phyloP scores from a whole-genome alignment of 92 coral and sea anemone species.

The Porites cylindrica region DNA sequence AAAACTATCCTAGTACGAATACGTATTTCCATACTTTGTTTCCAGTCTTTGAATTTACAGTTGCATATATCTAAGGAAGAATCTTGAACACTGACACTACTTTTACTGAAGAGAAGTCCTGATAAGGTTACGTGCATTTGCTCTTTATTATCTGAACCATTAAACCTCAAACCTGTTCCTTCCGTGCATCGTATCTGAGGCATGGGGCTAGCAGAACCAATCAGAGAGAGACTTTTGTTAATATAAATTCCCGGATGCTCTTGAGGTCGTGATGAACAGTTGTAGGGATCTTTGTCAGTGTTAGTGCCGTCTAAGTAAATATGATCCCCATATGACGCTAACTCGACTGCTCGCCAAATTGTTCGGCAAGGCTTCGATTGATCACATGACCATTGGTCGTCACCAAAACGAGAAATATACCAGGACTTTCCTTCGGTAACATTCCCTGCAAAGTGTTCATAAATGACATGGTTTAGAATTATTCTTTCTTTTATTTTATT shows the following conservation, averaged over 20 bases:
- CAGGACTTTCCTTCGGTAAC: not conserved
- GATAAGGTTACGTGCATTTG: not conserved
- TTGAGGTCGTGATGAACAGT: slow-evolving; percentile 26
- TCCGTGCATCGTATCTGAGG: slow-evolving; percentile 27
- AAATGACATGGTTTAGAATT: too few species aligned
- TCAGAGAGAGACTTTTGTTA: slow-evolving; percentile 28
- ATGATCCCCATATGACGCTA: not conserved
- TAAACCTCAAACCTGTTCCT: not conserved
- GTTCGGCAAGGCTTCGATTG: slow-evolving; percentile 13
- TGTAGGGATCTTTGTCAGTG: slow-evolving; percentile 39
- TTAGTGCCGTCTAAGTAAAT: slow-evolving; percentile 58
- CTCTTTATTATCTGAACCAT: not conserved
- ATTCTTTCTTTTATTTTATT: too few species aligned
- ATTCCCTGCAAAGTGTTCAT: not conserved
- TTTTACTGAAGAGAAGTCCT: not conserved
- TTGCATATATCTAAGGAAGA: not conserved
- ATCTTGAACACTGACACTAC: not conserved
- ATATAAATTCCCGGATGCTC: slow-evolving; percentile 32
- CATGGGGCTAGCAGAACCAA: not conserved
- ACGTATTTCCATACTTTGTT: not conserved
- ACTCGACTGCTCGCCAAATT: not conserved
- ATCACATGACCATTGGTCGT: slow-evolving; percentile 18
- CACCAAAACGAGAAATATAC: slow-evolving; percentile 12
- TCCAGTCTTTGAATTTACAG: not conserved
- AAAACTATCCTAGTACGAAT: not conserved